Base-by-base conservation (phyloP, 2,797 vertebrate species). In the Myripristis murdjan region DNA sequence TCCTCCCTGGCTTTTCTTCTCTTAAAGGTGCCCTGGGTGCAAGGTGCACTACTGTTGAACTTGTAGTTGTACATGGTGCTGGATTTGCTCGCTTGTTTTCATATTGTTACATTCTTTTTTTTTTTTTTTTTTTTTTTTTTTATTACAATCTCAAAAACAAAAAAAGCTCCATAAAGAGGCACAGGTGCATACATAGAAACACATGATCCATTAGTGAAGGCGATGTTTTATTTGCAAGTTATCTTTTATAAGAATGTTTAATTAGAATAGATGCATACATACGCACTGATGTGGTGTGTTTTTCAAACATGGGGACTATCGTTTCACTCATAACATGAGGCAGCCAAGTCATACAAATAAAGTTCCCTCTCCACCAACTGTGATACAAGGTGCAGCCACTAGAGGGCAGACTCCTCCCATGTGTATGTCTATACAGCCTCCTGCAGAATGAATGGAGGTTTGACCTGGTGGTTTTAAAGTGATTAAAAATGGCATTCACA, bases 321-420 rank as follows among this genome's bases (percentile, higher is more conserved):
- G 46, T 46, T 18, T 6, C 5, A 46, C 5, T 1, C 39, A 3
- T 15, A 15, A 12, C 14, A 2, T 12, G 10, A 43, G 3, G 5
- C 16, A 15, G 41, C 12, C 11, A 4, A 46, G 43, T 46, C 43
- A 18, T 37, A 2, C 37, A 39, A 14, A 62, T 9, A 9, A 11
- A 23, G 5, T 53, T 62, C 1, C 10, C 10, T 55, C 11, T 47
- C 0, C 57, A 56, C 60, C 8, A 49, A 20, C 8, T 86, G 86
- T 77, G 56, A 79, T 85, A 65, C 7, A 64, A 2, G 2, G 44
- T 65, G 0, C 2, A 43, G n/a, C 90, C 91, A 91, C 83, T 73
- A 87, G 91, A 84, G 87, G 87, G 88, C 91, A 84, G 59, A 67
- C 72, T 75, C 57, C 83, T 70, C 65, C 61, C 11, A 52, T 52